Base-by-base conservation (phyloP, 2,888 invertebrate species). In the Standfussiana lucernea region DNA sequence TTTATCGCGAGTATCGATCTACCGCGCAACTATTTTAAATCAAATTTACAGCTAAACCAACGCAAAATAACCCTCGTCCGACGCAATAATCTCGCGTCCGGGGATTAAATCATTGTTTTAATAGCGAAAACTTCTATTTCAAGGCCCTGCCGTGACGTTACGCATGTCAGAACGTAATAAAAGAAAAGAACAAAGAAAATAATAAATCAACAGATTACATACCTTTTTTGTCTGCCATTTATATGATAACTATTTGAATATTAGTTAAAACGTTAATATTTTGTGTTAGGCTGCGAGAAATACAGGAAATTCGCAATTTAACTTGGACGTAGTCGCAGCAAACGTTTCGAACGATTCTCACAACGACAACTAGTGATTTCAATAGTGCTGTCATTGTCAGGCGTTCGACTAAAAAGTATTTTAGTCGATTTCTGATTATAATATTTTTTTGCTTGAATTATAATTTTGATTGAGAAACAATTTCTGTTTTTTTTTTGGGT, bases 181-280 rank as follows among this genome's bases (percentile, higher is more conserved):
- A 92, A 88, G 90, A 91, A 92, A 93, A 84, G 88, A 95, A 96
- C 95, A 96, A 96, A 96, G 95, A 93, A 93, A 93, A 89, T 89
- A 90, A 83, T 85, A 88, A 92, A 90, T 92, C 86, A 92, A 93
- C 86, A 87, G 90, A 90, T 94, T 96, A 96, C 94, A 96, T 97
- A 97, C 97, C 97, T 97, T 97, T 97, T 91, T 97, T 97, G 93
- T 97, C 97, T 89, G 97, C 97, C 97, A 97, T 97, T 94, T 93
- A 91, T 92, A 92, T 90, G 92, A 93, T 87, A 93, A 92, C 88
- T 91, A 92, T 87, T 91, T 92, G 91, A 92, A 92, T 92, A 91
- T 82, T 89, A 90, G 81, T 91, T 89, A 91, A 90, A 91, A 90
- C 88, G 79, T 90, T 89, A 90, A 88, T 93, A 92, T 90, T 91